Evolutionary conservation across 23 tunicate genomes (phyloP), one percentile per base, ranked within the genome.

Genomic region (Botrylloides violaceus): DNA sequence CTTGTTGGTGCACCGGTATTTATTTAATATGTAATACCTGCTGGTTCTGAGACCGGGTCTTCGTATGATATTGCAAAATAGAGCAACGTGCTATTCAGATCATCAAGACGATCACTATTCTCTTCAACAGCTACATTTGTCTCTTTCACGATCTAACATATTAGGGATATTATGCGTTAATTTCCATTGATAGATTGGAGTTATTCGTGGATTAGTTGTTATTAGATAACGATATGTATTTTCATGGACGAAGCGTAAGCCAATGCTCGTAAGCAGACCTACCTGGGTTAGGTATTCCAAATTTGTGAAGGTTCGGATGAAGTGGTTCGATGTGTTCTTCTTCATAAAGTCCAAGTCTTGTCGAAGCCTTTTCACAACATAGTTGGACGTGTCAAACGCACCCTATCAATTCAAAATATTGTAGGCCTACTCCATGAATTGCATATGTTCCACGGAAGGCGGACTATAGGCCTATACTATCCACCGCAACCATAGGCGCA

Each of bases 341-440:
- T 59, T 60, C 70, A 80, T 75, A 9, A 87, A 66, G 19, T 75
- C 59, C 39, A 87, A 32, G 36, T 80, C 82, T 34, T 80, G 58
- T 3, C 66, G 32, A 38, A 66, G 65, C 60, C 58, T 71, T 35
- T 64, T 84, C 79, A 87, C 36, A 36, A 29, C 49, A 25, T 81
- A 76, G 27, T 84, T 84, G 29, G 86, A 80, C 50, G 95, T 87
- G 29, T 80, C 95, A 43, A 87, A 87, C 27, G 95, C 95, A 23
- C 70, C 55, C 95, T 85, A 72, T 43, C 15, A 43, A 43, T 15
- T 9, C 53, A 43, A 15, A n/a, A n/a, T n/a, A n/a, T n/a, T n/a
- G n/a, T n/a, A n/a, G n/a, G n/a, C n/a, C n/a, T n/a, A n/a, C n/a
- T n/a, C n/a, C n/a, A n/a, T n/a, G n/a, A n/a, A n/a, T n/a, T n/a